Base-by-base conservation (phyloP, 1,140 invertebrate species). In the Marisa cornuarietis region DNA sequence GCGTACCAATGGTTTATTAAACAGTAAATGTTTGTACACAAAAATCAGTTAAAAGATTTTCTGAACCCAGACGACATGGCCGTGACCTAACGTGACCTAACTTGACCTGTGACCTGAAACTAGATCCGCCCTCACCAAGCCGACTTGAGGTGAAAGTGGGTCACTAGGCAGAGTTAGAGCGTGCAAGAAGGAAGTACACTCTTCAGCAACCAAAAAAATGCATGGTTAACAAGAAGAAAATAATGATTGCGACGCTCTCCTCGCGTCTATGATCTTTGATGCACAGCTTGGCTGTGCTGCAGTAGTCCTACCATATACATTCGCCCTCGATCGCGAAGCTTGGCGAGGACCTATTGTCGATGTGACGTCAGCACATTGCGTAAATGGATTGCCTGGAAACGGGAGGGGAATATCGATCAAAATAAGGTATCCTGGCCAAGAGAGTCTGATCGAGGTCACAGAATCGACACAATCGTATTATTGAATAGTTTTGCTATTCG, bases 331-430 rank as follows among this genome's bases (percentile, higher is more conserved):
- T 24, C 24, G 58, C 54, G 54, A 54, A 54, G n/a, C 24, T 49
- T 58, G 49, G 63, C 52, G 68, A 71, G 51, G 68, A 69, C 51
- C 66, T 66, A 54, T 61, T 52, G n/a, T 31, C 69, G 68, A 61
- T 62, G 78, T 79, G 68, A 79, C 71, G 68, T 72, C 69, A 68
- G 74, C 62, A 63, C 68, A 68, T 79, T 79, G 63, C 78, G 78
- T 71, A 79, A 79, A 79, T 79, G 61, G 68, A 79, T 79, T 73
- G 78, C 78, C 62, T 79, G 61, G 78, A 71, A 72, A 79, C 78
- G 76, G 76, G 42, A 52, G 71, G 71, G 49, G 54, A 73, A 68
- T 62, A 77, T 79, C 49, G 71, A 79, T 73, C 72, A 71, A 62
- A 54, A 61, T 71, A 62, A 58, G 68, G 61, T 63, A 51, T 79